Conservation (phyloP, 2,888 invertebrate genomes). For the Pammene aurita region DNA sequence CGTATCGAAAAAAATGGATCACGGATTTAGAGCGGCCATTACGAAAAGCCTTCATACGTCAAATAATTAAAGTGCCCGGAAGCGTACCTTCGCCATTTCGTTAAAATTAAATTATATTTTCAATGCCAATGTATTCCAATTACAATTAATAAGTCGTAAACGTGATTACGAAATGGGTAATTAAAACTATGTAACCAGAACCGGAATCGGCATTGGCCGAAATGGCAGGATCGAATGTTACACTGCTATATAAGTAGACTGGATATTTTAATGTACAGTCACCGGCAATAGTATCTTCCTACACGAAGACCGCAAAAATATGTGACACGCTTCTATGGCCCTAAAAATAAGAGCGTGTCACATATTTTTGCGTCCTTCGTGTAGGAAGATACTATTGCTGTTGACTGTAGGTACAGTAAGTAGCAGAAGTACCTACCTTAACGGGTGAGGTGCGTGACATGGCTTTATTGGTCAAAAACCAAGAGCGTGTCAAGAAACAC, state of each 20-base stretch:
- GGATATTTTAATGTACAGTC: too few species aligned
- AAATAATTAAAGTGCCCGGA: slow-evolving; percentile 36
- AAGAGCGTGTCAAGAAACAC: too few species aligned
- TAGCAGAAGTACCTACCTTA: too few species aligned
- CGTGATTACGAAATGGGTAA: slow-evolving; percentile 31
- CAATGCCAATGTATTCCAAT: slow-evolving; percentile 36
- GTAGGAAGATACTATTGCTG: too few species aligned
- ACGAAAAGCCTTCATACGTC: slow-evolving; percentile 37
- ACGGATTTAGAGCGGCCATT: slow-evolving; percentile 35
- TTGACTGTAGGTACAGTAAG: too few species aligned
- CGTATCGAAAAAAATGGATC: slow-evolving; percentile 36
- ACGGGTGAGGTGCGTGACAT: too few species aligned
- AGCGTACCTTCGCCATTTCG: slow-evolving; percentile 34
- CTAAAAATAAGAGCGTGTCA: too few species aligned
- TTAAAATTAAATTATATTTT: slow-evolving; percentile 35
- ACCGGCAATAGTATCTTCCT: too few species aligned
- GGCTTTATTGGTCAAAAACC: too few species aligned
- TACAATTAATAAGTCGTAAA: slow-evolving; percentile 15
- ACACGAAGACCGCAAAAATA: too few species aligned
- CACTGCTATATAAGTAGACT: neutral
- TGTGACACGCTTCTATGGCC: too few species aligned
- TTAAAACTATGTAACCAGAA: slow-evolving; percentile 22
- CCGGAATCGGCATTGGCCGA: slow-evolving; percentile 16
- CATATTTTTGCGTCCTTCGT: too few species aligned
- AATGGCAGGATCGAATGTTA: slow-evolving; percentile 1